phyloP scores from a whole-genome alignment of 2,113 vertebrate genomes.

The Rhipidura dahli region DNA sequence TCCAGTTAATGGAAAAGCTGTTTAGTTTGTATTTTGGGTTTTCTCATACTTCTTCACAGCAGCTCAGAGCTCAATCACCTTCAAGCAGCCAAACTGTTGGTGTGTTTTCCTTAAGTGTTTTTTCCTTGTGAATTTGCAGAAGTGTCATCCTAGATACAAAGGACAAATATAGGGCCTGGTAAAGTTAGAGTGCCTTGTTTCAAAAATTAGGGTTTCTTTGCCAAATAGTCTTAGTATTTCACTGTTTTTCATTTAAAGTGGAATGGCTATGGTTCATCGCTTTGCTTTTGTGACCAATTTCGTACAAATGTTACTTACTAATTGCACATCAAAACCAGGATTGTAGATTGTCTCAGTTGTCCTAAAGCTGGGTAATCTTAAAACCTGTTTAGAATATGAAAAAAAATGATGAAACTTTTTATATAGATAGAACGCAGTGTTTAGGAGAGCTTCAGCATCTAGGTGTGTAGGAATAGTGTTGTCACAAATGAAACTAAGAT shows the following conservation, averaged over 20 bases:
- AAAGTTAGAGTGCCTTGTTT: neutral
- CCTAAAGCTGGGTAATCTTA: neutral
- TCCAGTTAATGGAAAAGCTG: neutral
- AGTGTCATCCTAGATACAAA: neutral
- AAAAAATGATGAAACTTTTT: neutral
- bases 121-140: neutral
- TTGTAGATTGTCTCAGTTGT: neutral
- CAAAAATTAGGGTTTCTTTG: neutral
- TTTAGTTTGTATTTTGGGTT: neutral
- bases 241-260: neutral
- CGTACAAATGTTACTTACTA: neutral
- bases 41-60: neutral
- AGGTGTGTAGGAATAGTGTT: neutral
- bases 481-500: neutral
- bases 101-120: too few relatives aligned
- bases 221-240: neutral
- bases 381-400: neutral
- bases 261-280: fast-evolving
- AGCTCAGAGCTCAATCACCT: too few relatives aligned
- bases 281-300: neutral
- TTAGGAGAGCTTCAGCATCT: neutral
- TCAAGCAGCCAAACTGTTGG: too few relatives aligned
- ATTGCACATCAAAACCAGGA: neutral
- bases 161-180: neutral
- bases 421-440: neutral